Conservation (phyloP, 1,140 invertebrate genomes). For the Apocrypta bakeri region DNA sequence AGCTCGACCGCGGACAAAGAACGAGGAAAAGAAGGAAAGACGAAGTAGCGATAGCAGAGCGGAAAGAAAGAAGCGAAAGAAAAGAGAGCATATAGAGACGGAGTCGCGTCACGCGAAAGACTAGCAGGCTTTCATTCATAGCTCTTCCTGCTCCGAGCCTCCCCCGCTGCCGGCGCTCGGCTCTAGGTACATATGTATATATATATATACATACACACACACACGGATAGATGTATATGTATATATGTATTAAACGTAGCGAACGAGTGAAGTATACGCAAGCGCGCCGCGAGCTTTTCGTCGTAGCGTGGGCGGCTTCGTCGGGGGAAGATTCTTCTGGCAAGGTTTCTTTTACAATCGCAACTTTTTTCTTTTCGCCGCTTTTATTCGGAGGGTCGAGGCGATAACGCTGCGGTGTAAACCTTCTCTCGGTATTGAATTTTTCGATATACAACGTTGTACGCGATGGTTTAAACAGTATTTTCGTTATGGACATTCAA, state of each 20-base stretch:
- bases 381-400: neutral
- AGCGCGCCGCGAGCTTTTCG: neutral
- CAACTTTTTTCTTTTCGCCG: neutral
- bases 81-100: neutral
- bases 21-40: neutral
- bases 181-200: neutral
- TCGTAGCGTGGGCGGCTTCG: neutral
- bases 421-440: too few relatives aligned
- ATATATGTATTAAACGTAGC: neutral
- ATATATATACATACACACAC: too few relatives aligned
- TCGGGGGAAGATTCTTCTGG: neutral
- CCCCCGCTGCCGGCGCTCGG: neutral
- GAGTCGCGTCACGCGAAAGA: constrained; percentile 10
- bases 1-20: neutral
- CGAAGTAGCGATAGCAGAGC: neutral
- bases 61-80: neutral
- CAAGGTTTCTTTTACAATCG: neutral
- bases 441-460: neutral
- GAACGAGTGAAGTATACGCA: neutral
- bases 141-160: constrained; percentile 21
- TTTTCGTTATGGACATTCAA: too few relatives aligned
- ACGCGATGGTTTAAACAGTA: too few relatives aligned
- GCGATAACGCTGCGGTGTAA: too few relatives aligned
- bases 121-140: constrained; percentile 12
- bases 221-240: neutral